Evolutionary conservation across 2,797 vertebrate species (phyloP).

Genomic region (Tapirus indicus): DNA sequence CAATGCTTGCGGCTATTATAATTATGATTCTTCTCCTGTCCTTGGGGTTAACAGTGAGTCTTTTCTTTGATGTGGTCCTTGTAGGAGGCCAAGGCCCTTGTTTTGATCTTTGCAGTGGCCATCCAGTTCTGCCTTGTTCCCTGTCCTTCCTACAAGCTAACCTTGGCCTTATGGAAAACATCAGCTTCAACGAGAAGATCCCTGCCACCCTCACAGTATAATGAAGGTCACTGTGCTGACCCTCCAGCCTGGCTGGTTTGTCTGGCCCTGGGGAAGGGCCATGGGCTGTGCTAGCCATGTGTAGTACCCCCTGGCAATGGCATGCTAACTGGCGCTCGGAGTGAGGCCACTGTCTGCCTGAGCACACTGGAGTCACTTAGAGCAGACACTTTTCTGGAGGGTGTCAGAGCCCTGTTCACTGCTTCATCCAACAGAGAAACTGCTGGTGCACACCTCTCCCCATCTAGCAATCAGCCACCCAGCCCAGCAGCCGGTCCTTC

Average conservation of each 20-base stretch:
- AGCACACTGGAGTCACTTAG: background rate
- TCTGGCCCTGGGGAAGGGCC: background rate
- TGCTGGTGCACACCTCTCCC: background rate
- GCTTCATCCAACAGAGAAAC: background rate
- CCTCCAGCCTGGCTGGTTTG: background rate
- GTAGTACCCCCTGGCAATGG: too few species aligned
- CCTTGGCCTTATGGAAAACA: background rate
- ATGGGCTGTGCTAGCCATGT: background rate
- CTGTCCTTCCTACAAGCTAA: background rate
- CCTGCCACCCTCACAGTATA: background rate
- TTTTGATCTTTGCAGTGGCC: conserved; percentile 29
- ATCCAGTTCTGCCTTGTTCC: background rate
- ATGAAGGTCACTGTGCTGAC: background rate
- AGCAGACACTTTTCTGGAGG: background rate
- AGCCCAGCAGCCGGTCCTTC: background rate
- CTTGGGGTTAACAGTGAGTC: conserved; percentile 3
- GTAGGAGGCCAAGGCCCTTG: background rate
- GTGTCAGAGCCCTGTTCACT: background rate
- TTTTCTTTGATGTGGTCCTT: conserved; percentile 52
- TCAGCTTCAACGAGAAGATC: background rate
- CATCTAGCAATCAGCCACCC: background rate
- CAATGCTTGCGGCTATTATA: background rate
- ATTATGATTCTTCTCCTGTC: conserved; percentile 21
- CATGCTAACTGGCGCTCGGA: background rate
- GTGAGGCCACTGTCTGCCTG: background rate